Evolutionary conservation across 1,140 invertebrate genomes (phyloP).

Genomic region (Penaeus indicus): DNA sequence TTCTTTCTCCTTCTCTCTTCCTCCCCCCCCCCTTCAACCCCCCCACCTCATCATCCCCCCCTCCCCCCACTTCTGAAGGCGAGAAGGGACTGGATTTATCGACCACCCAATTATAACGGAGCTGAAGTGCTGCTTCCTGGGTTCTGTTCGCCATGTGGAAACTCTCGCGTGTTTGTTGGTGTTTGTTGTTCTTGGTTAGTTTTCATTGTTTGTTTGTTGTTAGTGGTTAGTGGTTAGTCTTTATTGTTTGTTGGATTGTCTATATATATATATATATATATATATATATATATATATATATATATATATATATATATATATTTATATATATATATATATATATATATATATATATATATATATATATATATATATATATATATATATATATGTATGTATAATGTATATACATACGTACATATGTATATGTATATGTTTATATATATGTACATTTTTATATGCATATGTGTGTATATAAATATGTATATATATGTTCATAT

Average conservation of each 20-base stretch:
- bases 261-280: background rate
- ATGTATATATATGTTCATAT: too few relatives aligned
- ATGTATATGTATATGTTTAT: background rate
- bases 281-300: slow-evolving; percentile 9
- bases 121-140: too few relatives aligned
- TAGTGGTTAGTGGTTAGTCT: too few relatives aligned
- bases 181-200: too few relatives aligned
- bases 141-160: too few relatives aligned
- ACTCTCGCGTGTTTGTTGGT: background rate
- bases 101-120: too few relatives aligned
- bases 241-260: too few relatives aligned
- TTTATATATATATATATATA: slow-evolving; percentile 11
- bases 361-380: slow-evolving; percentile 23
- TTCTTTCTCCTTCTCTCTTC: too few relatives aligned
- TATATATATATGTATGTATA: slow-evolving; percentile 4
- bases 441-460: background rate
- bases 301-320: slow-evolving; percentile 16
- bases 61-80: too few relatives aligned
- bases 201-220: too few relatives aligned
- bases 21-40: too few relatives aligned
- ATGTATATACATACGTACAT: background rate
- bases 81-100: too few relatives aligned
- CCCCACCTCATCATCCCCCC: background rate
- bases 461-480: background rate
- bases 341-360: slow-evolving; percentile 12